Evolutionary conservation across 2,888 invertebrate species (phyloP), one percentile per base, ranked within the genome.

Genomic region (Halocaridina rubra): DNA sequence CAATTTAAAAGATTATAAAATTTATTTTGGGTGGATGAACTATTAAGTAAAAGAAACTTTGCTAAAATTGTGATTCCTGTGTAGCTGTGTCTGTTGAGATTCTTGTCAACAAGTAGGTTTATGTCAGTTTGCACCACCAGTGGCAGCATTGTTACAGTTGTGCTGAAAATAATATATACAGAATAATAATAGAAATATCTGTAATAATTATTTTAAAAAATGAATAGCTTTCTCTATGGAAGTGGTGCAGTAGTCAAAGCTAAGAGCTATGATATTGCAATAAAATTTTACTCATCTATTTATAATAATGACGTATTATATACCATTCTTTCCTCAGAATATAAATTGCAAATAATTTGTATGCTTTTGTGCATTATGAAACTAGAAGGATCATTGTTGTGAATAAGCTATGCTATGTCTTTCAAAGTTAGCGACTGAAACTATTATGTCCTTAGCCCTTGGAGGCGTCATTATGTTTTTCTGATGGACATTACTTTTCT

Each of bases 31-130:
- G 19, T 53, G 53, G 4, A 53, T n/a, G 19, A 53, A 53, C 16
- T 10, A 53, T 5, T n/a, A n/a, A 53, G 16, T 53, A 53, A 16
- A 53, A 53, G 16, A 53, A 19, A 19, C n/a, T 53, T 53, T 53
- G 53, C 53, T 53, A 53, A 53, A 39, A 71, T 64, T 69, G 22
- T 84, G 82, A 84, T 84, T 57, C 67, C 71, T 53, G 29, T 72
- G 78, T 78, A 84, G 82, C 82, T 84, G 82, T 82, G 80, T 77
- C 16, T 67, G 80, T 84, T 84, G 84, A 84, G 84, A 84, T 84
- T 84, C 84, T 84, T 84, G 79, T 84, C 79, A 80, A 80, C 75
- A 84, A 84, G 84, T 84, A 84, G 84, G 82, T 22, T 33, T n/a
- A 59, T 77, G 82, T 67, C 82, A 71, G 82, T 78, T 61, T 71